phyloP scores from a whole-genome alignment of 2,888 invertebrate genomes.

The Mesodorylaimus sp. region DNA sequence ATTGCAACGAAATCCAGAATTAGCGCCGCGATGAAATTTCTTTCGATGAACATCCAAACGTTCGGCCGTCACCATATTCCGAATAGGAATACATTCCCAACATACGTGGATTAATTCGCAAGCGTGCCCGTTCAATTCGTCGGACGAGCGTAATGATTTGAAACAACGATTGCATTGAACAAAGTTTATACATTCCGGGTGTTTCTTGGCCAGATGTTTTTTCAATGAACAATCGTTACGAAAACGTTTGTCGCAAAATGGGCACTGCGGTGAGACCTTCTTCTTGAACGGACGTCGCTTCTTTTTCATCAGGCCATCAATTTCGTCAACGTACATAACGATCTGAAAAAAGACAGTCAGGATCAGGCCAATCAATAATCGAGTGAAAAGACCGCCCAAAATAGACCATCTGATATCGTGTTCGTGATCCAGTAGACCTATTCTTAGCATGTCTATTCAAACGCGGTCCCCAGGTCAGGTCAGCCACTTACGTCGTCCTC shows the following conservation, averaged over 20 bases:
- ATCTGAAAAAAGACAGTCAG: too few species aligned
- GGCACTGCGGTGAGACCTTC: constrained; percentile 28
- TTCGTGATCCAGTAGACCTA: too few species aligned
- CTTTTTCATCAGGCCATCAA: constrained; percentile 16
- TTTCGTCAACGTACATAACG: constrained; percentile 20
- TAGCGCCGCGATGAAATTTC: constrained; percentile 19
- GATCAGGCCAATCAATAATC: too few species aligned
- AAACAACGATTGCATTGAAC: constrained; percentile 27
- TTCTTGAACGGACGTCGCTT: constrained; percentile 19
- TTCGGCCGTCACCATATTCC: constrained; percentile 23
- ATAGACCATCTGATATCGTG: too few species aligned
- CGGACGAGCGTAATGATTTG: constrained; percentile 14
- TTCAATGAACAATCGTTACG: constrained; percentile 27
- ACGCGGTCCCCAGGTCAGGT: too few species aligned
- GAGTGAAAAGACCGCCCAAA: too few species aligned
- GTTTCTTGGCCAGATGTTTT: constrained; percentile 26
- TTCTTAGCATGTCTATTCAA: too few species aligned
- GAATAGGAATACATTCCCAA: constrained; percentile 25
- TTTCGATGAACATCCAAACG: constrained; percentile 12
- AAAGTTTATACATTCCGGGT: constrained; percentile 23
- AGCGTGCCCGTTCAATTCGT: constrained; percentile 12
- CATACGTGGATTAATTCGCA: constrained; percentile 23
- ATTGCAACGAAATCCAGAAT: constrained; percentile 25
- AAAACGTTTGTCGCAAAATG: constrained; percentile 30
- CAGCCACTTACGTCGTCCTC: neutral